Conservation (phyloP, 2,888 invertebrate species). For the Chymomyza fuscimana region DNA sequence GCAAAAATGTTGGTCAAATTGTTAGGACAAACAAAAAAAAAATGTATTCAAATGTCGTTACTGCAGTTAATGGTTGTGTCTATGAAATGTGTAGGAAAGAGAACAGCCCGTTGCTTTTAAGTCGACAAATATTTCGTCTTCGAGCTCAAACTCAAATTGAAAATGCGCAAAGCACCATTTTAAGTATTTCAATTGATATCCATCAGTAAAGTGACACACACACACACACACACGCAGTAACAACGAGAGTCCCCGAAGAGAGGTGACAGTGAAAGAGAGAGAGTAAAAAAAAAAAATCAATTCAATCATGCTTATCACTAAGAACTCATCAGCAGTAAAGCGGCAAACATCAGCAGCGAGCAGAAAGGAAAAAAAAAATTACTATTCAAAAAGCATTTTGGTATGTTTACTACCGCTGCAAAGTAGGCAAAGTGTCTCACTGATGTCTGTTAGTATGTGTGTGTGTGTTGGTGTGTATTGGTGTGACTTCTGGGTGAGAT, state of each 20-base stretch:
- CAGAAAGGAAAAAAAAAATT: slow-evolving; percentile 44
- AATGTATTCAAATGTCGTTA: not conserved
- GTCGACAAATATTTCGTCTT: slow-evolving; percentile 40
- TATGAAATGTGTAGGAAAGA: slow-evolving; percentile 9
- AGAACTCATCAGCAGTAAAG: slow-evolving; percentile 31
- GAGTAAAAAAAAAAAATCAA: slow-evolving; percentile 34
- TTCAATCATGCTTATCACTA: slow-evolving; percentile 45
- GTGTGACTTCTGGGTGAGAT: slow-evolving; percentile 8
- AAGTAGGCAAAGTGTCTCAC: slow-evolving; percentile 46
- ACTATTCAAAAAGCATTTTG: slow-evolving; percentile 75
- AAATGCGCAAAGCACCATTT: slow-evolving; percentile 67
- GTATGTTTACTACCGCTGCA: slow-evolving; percentile 67
- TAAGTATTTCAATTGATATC: slow-evolving; percentile 72
- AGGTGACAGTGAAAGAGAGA: not conserved
- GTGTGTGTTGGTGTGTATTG: slow-evolving; percentile 6
- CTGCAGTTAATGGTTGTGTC: not conserved
- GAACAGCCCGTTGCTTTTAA: slow-evolving; percentile 17
- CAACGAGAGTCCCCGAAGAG: slow-evolving; percentile 1
- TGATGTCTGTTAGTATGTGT: not conserved
- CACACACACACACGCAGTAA: slow-evolving; percentile 25
- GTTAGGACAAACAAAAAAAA: too few species aligned
- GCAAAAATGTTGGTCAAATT: too few species aligned
- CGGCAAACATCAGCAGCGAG: slow-evolving; percentile 14
- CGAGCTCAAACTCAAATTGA: slow-evolving; percentile 42
- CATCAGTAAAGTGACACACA: slow-evolving; percentile 64